Conservation (phyloP, 2,797 vertebrate genomes). For the Novumbra hubbsi region DNA sequence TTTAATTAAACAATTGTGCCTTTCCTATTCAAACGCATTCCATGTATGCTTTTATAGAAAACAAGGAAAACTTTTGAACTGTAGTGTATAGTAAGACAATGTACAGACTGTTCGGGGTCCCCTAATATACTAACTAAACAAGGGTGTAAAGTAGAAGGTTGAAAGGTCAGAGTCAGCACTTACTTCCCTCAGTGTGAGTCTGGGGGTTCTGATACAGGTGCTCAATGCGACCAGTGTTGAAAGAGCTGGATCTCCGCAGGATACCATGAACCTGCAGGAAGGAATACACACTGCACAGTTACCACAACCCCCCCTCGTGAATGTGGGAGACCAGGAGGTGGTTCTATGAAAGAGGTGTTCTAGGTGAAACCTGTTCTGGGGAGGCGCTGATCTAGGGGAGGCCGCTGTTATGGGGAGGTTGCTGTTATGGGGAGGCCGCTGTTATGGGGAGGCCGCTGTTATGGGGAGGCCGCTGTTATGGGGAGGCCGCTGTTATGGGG, state of each 20-base stretch:
- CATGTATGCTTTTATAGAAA: too few relatives aligned
- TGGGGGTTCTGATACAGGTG: slow-evolving; percentile 95
- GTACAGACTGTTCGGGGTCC: too few relatives aligned
- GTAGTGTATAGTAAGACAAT: too few relatives aligned
- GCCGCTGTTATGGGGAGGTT: neutral
- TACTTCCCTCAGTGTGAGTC: slow-evolving; percentile 94
- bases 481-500: slow-evolving; percentile 63
- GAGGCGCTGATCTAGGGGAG: neutral
- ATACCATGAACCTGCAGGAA: slow-evolving; percentile 88
- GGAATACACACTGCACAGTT: neutral
- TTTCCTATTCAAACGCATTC: too few relatives aligned
- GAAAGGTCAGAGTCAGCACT: slow-evolving; percentile 54
- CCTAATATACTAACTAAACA: neutral
- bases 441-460: slow-evolving; percentile 48
- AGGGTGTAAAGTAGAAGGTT: neutral
- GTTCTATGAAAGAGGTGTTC: neutral
- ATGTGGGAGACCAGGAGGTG: neutral
- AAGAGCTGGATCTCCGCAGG: slow-evolving; percentile 93
- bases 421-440: slow-evolving; percentile 35
- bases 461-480: too few relatives aligned
- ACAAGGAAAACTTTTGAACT: too few relatives aligned
- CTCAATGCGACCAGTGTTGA: slow-evolving; percentile 96
- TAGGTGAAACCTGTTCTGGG: too few relatives aligned
- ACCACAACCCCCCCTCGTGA: neutral
- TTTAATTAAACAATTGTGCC: too few relatives aligned